phyloP scores from a whole-genome alignment of 1,140 invertebrate genomes.

The Brachionus plicatilis region DNA sequence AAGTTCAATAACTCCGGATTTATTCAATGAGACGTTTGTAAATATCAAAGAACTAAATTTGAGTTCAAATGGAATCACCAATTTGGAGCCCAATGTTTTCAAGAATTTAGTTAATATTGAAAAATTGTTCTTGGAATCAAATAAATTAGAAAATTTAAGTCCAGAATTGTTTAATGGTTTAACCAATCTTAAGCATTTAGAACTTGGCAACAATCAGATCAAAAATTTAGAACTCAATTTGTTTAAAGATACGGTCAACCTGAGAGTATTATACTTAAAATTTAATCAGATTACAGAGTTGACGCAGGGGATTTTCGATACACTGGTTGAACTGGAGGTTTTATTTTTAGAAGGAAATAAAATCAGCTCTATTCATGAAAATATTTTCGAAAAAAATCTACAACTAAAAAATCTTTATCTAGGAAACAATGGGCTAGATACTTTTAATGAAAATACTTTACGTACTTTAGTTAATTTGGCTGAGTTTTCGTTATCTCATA shows the following conservation, averaged over 20 bases:
- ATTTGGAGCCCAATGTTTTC: neutral
- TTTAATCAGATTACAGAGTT: neutral
- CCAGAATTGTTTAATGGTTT: neutral
- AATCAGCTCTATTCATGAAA: neutral
- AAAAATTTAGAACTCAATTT: neutral
- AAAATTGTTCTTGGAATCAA: neutral
- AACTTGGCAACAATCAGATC: neutral
- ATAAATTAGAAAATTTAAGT: neutral
- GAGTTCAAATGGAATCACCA: neutral
- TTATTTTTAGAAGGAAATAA: neutral
- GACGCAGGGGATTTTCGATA: neutral
- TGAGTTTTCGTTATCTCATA: neutral
- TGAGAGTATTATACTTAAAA: neutral
- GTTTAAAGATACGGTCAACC: neutral
- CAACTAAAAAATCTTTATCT: neutral
- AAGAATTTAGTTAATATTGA: neutral
- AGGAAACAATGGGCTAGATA: neutral
- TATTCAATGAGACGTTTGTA: neutral
- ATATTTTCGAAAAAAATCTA: neutral
- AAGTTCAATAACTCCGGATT: neutral
- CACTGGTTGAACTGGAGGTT: neutral
- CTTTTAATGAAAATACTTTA: neutral
- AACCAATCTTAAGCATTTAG: neutral
- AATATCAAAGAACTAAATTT: neutral
- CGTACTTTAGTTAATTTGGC: neutral